Evolutionary conservation across 2,888 invertebrate genomes (phyloP).

Genomic region (Erynnis tages): DNA sequence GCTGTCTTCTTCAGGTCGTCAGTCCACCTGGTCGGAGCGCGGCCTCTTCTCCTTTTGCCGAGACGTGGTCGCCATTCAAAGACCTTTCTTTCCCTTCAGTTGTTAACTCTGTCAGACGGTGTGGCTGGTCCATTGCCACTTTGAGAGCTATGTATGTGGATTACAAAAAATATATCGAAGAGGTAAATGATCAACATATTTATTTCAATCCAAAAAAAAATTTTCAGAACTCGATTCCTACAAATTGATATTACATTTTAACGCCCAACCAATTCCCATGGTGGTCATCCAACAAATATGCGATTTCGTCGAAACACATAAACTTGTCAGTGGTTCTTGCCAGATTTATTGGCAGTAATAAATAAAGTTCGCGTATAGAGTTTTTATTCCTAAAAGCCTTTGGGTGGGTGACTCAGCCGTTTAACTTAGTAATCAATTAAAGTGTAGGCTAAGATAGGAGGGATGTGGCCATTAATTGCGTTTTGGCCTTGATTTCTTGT

Average conservation of each 20-base stretch:
- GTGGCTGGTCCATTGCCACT: too few species aligned
- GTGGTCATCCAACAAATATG: constrained; percentile 37
- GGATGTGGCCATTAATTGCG: too few species aligned
- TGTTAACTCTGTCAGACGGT: too few species aligned
- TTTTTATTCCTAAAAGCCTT: constrained; percentile 8
- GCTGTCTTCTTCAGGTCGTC: too few species aligned
- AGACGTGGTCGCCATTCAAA: too few species aligned
- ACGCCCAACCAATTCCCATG: constrained; percentile 23
- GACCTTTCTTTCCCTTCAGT: too few species aligned
- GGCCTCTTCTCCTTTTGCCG: too few species aligned
- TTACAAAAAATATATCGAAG: neutral
- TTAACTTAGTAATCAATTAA: neutral
- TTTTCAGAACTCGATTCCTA: neutral
- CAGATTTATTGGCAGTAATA: constrained; percentile 41
- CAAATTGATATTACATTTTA: constrained; percentile 1
- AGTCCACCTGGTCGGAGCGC: too few species aligned
- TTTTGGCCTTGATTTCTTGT: too few species aligned
- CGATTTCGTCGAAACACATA: constrained; percentile 37
- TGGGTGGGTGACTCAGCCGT: constrained; percentile 8
- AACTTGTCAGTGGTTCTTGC: constrained; percentile 29
- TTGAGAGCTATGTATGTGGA: too few species aligned
- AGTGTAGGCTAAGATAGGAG: neutral
- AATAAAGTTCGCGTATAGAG: constrained; percentile 29
- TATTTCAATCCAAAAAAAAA: too few species aligned
- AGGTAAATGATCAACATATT: neutral